Conservation (phyloP, 2,797 vertebrate species). For the Novumbra hubbsi region DNA sequence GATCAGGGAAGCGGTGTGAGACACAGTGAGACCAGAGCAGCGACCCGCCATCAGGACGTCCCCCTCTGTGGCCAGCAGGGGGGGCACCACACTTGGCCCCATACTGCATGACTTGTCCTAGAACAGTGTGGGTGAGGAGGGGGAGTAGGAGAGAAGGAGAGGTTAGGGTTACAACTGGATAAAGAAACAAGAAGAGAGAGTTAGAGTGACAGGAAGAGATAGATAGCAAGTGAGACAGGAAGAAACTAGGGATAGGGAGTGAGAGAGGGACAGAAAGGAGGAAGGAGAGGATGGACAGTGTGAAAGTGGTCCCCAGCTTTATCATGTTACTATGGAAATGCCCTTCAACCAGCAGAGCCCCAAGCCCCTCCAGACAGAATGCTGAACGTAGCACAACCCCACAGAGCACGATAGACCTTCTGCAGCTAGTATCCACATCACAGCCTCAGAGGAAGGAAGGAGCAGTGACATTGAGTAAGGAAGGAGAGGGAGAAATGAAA, state of each 20-base stretch:
- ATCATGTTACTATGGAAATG: conserved; percentile 33
- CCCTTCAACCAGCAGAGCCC: conserved; percentile 36
- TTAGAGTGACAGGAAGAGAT: conserved; percentile 5
- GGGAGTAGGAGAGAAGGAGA: conserved; percentile 12
- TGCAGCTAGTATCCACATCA: conserved; percentile 24
- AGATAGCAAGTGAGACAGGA: neutral
- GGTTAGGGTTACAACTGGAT: neutral
- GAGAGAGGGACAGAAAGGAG: neutral
- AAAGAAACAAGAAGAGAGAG: conserved; percentile 4
- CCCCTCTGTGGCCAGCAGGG: conserved; percentile 70
- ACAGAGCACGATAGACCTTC: conserved; percentile 16
- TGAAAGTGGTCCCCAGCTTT: conserved; percentile 5
- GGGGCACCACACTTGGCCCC: conserved; percentile 76
- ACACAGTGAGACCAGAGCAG: conserved; percentile 79
- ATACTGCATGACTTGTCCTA: conserved; percentile 90
- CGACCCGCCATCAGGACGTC: conserved; percentile 80
- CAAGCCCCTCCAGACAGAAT: conserved; percentile 27
- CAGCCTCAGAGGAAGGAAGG: neutral
- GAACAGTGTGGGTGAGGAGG: neutral
- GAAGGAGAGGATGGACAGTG: neutral
- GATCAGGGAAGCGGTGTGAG: conserved; percentile 78
- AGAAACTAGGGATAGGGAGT: neutral
- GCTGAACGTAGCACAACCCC: neutral
- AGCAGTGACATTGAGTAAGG: conserved; percentile 15
- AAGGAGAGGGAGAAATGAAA: conserved; percentile 6